phyloP scores from a whole-genome alignment of 2,888 invertebrate genomes.

The Acholoe squamosa region DNA sequence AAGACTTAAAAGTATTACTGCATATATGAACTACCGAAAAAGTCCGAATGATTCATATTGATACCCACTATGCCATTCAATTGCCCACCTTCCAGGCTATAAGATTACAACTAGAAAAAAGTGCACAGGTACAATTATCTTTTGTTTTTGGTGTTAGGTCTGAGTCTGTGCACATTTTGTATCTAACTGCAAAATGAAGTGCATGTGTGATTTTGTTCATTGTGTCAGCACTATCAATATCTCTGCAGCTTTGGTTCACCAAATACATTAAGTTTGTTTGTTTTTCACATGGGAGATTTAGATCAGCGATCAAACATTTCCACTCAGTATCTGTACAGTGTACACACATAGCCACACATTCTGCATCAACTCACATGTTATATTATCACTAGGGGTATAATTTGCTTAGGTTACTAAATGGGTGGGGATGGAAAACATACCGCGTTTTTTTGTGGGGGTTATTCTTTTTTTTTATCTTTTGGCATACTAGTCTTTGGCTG shows the following conservation, averaged over 20 bases:
- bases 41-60: background rate
- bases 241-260: background rate
- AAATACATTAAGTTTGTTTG: background rate
- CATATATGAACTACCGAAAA: no score
- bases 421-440: no score
- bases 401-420: no score
- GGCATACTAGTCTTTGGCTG: no score
- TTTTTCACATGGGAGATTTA: background rate
- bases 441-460: no score
- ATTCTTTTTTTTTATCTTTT: no score
- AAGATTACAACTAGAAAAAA: constrained; percentile 50
- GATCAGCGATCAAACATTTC: background rate
- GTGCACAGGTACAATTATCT: constrained; percentile 45
- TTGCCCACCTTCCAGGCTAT: constrained; percentile 39
- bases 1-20: no score
- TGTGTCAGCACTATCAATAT: constrained; percentile 2
- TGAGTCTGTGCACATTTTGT: constrained; percentile 24
- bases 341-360: no score
- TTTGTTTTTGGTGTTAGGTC: constrained; percentile 30
- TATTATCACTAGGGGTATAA: no score
- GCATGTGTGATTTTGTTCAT: background rate
- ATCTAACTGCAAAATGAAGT: background rate
- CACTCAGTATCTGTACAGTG: no score
- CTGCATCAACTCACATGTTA: no score
- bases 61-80: background rate